A percentile compares a stretch with the other conserved stretches of the same genome.
These are phyloP conservation scores for Trachymyrmex cornetzi DNA, from an alignment of 1,140 invertebrate genomes.

Conservation along the genomic window DNA sequence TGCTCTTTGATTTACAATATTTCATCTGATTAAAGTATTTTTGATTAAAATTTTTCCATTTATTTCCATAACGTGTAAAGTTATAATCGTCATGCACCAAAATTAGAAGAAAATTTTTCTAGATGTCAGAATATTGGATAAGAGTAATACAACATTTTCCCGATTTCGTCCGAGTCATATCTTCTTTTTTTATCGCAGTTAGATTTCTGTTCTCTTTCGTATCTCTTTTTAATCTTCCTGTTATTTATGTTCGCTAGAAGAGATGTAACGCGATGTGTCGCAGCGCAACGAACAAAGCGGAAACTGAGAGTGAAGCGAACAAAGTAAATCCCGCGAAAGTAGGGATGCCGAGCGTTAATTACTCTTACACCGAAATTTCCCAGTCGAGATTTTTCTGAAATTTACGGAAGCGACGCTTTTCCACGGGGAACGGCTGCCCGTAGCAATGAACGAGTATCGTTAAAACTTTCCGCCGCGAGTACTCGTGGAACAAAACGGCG, in stretches of 20 bases:
- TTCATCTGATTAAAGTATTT: not conserved
- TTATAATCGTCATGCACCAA: too few relatives aligned
- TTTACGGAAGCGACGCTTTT: slow-evolving; percentile 58
- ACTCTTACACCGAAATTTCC: slow-evolving; percentile 64
- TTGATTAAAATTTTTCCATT: slow-evolving; percentile 62
- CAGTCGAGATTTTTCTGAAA: slow-evolving; percentile 65
- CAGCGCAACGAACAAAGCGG: slow-evolving; percentile 45
- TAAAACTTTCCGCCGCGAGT: slow-evolving; percentile 55
- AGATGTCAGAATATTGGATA: not conserved
- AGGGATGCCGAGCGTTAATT: slow-evolving; percentile 57
- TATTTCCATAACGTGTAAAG: not conserved
- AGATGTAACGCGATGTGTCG: slow-evolving; percentile 14
- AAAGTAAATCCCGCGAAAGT: slow-evolving; percentile 55
- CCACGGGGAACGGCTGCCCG: slow-evolving; percentile 22
- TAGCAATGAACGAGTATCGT: slow-evolving; percentile 57
- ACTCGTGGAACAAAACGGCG: slow-evolving; percentile 54
- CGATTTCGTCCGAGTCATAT: slow-evolving; percentile 5
- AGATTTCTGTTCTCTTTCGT: not conserved
- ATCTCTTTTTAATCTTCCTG: not conserved
- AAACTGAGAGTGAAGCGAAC: slow-evolving; percentile 47
- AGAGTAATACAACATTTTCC: not conserved
- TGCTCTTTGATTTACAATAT: not conserved
- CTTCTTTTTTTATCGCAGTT: not conserved
- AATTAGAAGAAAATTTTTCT: not conserved
- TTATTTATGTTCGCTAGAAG: slow-evolving; percentile 35